Evolutionary conservation across 2,113 vertebrate genomes (phyloP).

Genomic region (Cephalophus harveyi): DNA sequence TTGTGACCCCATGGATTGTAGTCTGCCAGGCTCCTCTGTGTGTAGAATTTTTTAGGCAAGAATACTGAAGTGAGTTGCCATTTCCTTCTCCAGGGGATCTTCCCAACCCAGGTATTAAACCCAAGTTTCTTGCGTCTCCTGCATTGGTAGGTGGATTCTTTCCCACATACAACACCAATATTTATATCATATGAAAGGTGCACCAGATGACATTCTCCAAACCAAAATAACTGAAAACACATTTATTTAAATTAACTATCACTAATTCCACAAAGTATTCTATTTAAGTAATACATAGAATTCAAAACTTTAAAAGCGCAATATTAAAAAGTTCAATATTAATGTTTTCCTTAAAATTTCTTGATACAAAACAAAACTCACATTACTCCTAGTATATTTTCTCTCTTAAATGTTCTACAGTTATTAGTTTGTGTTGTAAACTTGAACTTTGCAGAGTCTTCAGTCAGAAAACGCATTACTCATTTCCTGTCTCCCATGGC

Average conservation of each 20-base stretch:
- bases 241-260: background rate
- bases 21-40: background rate
- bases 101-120: background rate
- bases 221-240: background rate
- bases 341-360: background rate
- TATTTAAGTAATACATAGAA: background rate
- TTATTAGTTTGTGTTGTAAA: background rate
- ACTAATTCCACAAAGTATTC: background rate
- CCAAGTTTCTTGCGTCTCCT: background rate
- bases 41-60: background rate
- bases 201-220: background rate
- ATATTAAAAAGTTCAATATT: background rate
- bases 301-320: background rate
- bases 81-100: background rate
- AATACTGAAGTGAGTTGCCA: background rate
- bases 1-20: background rate
- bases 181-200: background rate
- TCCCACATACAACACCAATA: background rate
- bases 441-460: background rate
- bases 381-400: background rate
- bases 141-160: background rate
- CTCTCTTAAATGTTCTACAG: background rate
- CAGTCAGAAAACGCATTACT: background rate
- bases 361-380: fast-evolving
- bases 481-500: background rate